A percentile compares a stretch with the other conserved stretches of the same genome.
phyloP scores from a whole-genome alignment of 1,140 invertebrate genomes.

The Physella acuta region DNA sequence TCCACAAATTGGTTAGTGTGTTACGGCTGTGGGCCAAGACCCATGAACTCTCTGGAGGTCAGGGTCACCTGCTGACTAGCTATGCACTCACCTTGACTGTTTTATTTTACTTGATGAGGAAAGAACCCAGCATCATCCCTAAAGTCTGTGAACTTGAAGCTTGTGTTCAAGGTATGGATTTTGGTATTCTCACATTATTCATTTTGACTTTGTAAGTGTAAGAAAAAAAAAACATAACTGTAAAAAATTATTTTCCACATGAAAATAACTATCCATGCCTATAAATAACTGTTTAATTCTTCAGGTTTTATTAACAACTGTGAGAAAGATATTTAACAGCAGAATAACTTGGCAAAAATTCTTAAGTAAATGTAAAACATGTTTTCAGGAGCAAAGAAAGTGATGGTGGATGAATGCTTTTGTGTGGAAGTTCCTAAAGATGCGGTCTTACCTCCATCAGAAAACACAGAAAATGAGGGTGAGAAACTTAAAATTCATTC shows the following conservation, averaged over 20 bases:
- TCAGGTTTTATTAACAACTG: no score
- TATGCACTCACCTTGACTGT: constrained; percentile 47
- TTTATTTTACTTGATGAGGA: constrained; percentile 42
- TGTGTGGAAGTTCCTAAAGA: constrained; percentile 2
- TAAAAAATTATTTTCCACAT: no score
- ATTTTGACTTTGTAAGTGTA: no score
- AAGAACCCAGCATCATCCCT: constrained; percentile 36
- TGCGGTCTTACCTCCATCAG: background rate
- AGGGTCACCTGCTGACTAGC: constrained; percentile 37
- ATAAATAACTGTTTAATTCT: no score
- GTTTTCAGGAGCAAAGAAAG: constrained; percentile 4
- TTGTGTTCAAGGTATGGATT: constrained; percentile 10
- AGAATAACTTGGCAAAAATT: no score
- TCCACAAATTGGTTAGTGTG: constrained; percentile 40
- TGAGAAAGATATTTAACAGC: no score
- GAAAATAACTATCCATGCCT: no score
- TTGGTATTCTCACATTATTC: no score
- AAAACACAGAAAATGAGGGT: constrained; percentile 4
- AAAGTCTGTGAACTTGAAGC: constrained; percentile 33
- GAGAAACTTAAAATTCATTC: no score
- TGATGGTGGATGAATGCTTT: background rate
- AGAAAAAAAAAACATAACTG: no score
- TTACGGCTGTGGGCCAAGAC: constrained; percentile 48
- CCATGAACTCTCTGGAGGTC: constrained; percentile 39
- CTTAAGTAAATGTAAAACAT: no score